Evolutionary conservation across 2,113 vertebrate species (phyloP), one percentile per base, ranked within the genome.

Genomic region (Isichthys henryi): DNA sequence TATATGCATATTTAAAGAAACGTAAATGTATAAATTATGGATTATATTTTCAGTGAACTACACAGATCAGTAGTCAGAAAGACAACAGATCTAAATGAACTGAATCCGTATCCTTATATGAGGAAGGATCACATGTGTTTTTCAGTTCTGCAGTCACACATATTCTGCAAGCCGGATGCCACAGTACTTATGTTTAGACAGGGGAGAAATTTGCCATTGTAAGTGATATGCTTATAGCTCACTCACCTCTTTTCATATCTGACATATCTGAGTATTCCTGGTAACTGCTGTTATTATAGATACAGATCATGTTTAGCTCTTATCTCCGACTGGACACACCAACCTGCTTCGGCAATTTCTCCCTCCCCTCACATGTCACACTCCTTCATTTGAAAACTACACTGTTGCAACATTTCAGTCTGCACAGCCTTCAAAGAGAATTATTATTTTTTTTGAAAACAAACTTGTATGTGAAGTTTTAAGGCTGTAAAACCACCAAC

Each of bases 251-350:
- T 86, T 45, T 27, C 23, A 48, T 21, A 86, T 87, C 86, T 39
- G 27, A 91, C 92, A 92, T 39, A 89, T 50, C 93, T 89, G 91
- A 91, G 89, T 91, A 50, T 50, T 86, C 45, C 45, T 92, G 5
- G 15, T 87, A 93, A 91, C 90, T 5, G 93, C 91, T 90, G 93
- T 94, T 93, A 93, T 93, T 93, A 94, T 94, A 93, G 94, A 92
- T 93, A 94, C 93, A 91, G 92, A 92, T 85, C 93, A 86, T 83
- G 46, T 46, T 89, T 89, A 58, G 89, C 88, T 46, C 19, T 39
- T 27, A 58, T 90, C 86, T 92, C 86, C 53, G 46, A 91, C 90
- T 89, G 91, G 53, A 91, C 91, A 89, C 89, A 77, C 90, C 89
- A 93, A 92, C 92, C 90, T 48, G 39, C n/a, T 89, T 17, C 19